A percentile compares a stretch with the other conserved stretches of the same genome.
Conservation (phyloP, 2,797 vertebrate genomes). For the Scolopax rusticola region DNA sequence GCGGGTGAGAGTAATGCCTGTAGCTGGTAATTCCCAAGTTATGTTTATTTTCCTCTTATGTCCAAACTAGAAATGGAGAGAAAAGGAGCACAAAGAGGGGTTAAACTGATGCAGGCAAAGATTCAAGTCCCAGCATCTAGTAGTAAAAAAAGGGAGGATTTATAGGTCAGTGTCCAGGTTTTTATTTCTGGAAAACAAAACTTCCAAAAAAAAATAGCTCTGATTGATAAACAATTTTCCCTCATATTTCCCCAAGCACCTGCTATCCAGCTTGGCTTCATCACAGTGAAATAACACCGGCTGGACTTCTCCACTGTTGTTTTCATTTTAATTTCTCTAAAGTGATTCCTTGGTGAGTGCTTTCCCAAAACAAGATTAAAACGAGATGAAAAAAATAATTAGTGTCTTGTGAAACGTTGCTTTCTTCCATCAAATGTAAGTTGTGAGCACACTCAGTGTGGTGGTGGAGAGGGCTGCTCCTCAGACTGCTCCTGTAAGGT, state of each 20-base stretch:
- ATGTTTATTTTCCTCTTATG: neutral
- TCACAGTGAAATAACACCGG: neutral
- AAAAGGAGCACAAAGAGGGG: neutral
- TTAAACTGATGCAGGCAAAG: neutral
- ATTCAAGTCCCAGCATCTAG: neutral
- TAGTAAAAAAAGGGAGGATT: neutral
- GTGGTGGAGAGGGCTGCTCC: neutral
- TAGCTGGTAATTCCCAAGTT: neutral
- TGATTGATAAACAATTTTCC: neutral
- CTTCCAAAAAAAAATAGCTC: neutral
- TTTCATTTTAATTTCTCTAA: neutral
- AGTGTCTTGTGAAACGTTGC: rapidly evolving
- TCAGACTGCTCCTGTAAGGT: rapidly evolving
- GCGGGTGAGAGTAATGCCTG: neutral
- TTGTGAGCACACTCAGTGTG: neutral
- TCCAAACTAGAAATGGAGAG: neutral
- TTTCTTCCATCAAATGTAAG: neutral
- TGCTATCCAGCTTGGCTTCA: neutral
- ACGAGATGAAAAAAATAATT: neutral
- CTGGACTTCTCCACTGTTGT: neutral
- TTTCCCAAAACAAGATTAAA: neutral
- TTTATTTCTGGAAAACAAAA: neutral
- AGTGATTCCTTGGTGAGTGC: neutral
- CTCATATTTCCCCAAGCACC: neutral
- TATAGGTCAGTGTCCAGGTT: neutral